Evolutionary conservation across 2,797 vertebrate species (phyloP).

Genomic region (Chelon auratus): DNA sequence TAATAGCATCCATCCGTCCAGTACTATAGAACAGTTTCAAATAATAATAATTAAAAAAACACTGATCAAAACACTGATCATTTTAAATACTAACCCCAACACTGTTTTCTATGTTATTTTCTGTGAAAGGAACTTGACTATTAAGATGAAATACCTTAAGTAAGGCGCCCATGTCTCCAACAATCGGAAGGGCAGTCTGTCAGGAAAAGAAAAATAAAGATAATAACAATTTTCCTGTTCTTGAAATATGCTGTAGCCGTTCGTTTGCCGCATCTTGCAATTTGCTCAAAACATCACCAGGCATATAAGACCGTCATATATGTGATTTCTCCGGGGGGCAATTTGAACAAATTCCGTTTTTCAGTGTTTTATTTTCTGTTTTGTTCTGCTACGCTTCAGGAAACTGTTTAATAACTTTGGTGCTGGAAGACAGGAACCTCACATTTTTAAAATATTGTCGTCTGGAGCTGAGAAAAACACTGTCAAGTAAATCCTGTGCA

Average conservation of each 20-base stretch:
- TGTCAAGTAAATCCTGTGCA: slow-evolving; percentile 18
- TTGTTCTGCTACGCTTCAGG: slow-evolving; percentile 44
- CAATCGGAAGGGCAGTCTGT: slow-evolving; percentile 94
- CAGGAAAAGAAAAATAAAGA: slow-evolving; percentile 42
- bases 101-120: slow-evolving; percentile 4
- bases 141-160: slow-evolving; percentile 89
- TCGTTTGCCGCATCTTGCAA: slow-evolving; percentile 32
- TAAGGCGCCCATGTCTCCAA: slow-evolving; percentile 92
- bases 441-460: slow-evolving; percentile 39
- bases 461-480: slow-evolving; percentile 34
- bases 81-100: slow-evolving; percentile 24
- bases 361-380: slow-evolving; percentile 33
- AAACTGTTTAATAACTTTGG: slow-evolving; percentile 53
- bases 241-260: slow-evolving; percentile 17
- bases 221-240: slow-evolving; percentile 17
- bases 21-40: slow-evolving; percentile 18
- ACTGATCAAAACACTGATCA: slow-evolving; percentile 7
- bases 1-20: slow-evolving; percentile 4
- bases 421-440: slow-evolving; percentile 27
- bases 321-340: slow-evolving; percentile 17
- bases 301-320: slow-evolving; percentile 17
- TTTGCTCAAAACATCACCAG: slow-evolving; percentile 19
- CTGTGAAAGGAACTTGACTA: slow-evolving; percentile 36
- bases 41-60: not conserved
- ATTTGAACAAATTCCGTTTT: slow-evolving; percentile 23